A percentile compares a stretch with the other conserved stretches of the same genome.
These are phyloP conservation scores for Imbricaverruca yamaguchii DNA, from an alignment of 2,888 invertebrate genomes.

Conservation along the genomic window DNA sequence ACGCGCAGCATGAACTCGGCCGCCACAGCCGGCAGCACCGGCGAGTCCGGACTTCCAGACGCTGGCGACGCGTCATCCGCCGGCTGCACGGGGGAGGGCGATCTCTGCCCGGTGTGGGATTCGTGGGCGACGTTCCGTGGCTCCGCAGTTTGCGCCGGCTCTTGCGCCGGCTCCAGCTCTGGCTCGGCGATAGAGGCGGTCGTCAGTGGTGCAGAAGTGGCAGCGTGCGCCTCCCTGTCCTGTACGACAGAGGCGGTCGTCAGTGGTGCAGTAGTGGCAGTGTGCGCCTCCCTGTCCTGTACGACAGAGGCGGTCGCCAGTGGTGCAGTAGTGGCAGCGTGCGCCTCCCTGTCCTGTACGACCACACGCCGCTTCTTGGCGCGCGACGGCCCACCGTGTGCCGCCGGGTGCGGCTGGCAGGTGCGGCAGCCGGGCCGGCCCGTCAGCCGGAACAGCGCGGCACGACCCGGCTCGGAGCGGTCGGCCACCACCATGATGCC, in stretches of 20 bases:
- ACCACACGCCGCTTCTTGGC: not conserved
- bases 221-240: not conserved
- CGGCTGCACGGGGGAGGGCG: not conserved
- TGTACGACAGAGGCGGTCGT: not conserved
- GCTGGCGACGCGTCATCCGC: not conserved
- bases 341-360: not conserved
- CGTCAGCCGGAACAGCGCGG: not conserved
- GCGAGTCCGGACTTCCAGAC: too few species aligned
- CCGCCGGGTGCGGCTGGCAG: not conserved
- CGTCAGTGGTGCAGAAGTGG: not conserved
- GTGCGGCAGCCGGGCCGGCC: not conserved
- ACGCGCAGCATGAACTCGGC: not conserved
- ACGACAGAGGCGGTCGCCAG: not conserved
- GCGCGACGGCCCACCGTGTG: not conserved
- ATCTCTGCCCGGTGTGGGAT: not conserved
- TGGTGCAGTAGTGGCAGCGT: not conserved
- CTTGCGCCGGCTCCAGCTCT: not conserved
- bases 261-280: too few species aligned
- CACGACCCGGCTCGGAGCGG: not conserved
- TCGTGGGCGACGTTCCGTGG: not conserved
- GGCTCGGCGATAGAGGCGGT: not conserved
- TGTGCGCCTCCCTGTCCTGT: not conserved
- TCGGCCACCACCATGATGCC: too few species aligned
- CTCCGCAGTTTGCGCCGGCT: not conserved
- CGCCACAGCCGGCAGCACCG: not conserved